Base-by-base conservation (phyloP, 2,113 vertebrate genomes). In the Heterotis niloticus region DNA sequence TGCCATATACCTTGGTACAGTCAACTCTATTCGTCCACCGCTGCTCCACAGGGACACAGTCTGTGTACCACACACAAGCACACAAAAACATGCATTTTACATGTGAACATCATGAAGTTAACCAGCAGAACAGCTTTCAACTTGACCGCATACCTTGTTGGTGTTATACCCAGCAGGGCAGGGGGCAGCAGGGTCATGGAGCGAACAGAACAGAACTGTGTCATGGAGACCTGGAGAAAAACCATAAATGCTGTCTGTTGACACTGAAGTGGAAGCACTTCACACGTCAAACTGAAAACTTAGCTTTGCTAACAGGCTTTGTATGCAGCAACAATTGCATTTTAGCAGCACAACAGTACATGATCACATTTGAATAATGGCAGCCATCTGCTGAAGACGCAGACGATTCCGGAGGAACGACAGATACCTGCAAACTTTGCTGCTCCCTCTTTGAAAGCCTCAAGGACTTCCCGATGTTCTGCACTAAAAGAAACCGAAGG, bases 381-480 rank as follows among this genome's bases (percentile, higher is more conserved):
- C 59, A 62, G 59, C 20, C 59, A 62, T 20, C 59, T 62, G 59
- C 34, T 44, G 34, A 44, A 44, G 7, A 20, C 12, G 59, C 59
- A 16, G 13, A 20, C 3, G 59, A 62, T 11, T 20, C 3, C 59
- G 12, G 64, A n/a, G 10, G n/a, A 16, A 66, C 2, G 18, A 54
- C 34, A 59, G 18, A 16, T 51, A 99, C 98, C 98, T 93, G 97
- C 91, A 90, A 98, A 99, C 80, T 94, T 97, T 59, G 88, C 91
- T 87, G 94, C 90, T 88, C 98, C 97, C 84, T 94, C 92, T 82
- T 95, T 96, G 86, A 94, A 98, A 64, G 96, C 95, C 85, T 95
- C 93, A 88, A 99, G 85, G n/a, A 96, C 93, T 0, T 99, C 96
- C 59, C 95, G 94, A 82, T 98, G 93, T 80, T 98, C 97, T 85